Conservation (phyloP, 2,113 vertebrate genomes). For the Semnopithecus entellus region DNA sequence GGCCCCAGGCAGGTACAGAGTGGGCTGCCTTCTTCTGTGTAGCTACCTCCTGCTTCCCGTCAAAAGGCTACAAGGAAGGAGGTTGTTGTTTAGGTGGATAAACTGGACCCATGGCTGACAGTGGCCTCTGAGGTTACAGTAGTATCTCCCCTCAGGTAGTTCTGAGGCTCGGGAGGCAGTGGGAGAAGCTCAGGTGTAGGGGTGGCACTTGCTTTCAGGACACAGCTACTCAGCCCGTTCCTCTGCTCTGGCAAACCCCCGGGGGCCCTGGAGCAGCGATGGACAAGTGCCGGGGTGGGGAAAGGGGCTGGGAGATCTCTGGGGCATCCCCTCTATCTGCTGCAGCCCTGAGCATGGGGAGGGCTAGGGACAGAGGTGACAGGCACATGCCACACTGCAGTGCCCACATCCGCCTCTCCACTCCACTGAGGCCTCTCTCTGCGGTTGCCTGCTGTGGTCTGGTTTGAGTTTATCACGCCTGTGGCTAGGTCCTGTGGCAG, state of each 20-base stretch:
- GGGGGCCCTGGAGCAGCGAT: not conserved
- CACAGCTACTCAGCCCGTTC: not conserved
- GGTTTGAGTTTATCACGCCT: too few species aligned
- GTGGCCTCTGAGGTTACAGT: not conserved
- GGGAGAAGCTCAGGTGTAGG: too few species aligned
- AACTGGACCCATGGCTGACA: not conserved
- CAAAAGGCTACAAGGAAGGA: not conserved
- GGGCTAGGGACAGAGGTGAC: not conserved
- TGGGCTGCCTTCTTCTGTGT: not conserved
- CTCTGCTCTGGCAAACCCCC: not conserved
- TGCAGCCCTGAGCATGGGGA: not conserved
- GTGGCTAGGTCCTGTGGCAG: not conserved
- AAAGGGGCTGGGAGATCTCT: not conserved
- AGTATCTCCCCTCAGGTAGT: too few species aligned
- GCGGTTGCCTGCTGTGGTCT: accelerated
- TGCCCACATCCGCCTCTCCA: not conserved
- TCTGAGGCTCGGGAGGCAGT: not conserved
- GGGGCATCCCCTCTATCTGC: not conserved
- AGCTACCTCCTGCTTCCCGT: too few species aligned
- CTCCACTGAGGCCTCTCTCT: too few species aligned
- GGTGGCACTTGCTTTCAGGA: not conserved
- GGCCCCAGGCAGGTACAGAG: accelerated
- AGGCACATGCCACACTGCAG: not conserved
- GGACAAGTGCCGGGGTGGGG: not conserved
- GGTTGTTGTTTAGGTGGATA: accelerated